phyloP scores from a whole-genome alignment of 1,140 invertebrate genomes.

The Trissolcus basalis region DNA sequence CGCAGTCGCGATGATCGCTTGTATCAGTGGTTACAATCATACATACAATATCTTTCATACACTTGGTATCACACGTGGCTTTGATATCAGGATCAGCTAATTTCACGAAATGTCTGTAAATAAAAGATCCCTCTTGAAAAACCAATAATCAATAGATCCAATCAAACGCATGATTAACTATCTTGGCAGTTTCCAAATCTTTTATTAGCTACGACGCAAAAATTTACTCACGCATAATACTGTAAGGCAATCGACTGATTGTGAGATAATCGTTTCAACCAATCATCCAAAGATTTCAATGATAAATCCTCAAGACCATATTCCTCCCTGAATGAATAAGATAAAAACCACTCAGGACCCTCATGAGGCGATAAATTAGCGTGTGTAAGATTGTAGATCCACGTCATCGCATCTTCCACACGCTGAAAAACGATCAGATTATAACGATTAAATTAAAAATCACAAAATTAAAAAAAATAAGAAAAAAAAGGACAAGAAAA shows the following conservation, averaged over 20 bases:
- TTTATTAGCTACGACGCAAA: background rate
- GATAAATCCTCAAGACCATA: constrained; percentile 76
- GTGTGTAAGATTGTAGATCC: constrained; percentile 85
- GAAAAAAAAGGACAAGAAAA: too few species aligned
- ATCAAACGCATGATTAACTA: background rate
- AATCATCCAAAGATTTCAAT: constrained; percentile 65
- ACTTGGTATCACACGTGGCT: constrained; percentile 76
- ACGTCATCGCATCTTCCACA: constrained; percentile 83
- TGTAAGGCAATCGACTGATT: constrained; percentile 65
- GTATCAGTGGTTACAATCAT: constrained; percentile 77
- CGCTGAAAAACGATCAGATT: constrained; percentile 69
- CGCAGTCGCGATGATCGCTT: constrained; percentile 77
- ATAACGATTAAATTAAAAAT: background rate
- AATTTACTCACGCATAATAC: constrained; percentile 68
- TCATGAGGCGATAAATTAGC: constrained; percentile 80
- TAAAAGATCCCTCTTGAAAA: background rate
- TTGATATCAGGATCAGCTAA: constrained; percentile 77
- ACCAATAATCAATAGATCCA: background rate
- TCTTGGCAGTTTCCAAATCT: background rate
- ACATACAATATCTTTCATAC: constrained; percentile 78
- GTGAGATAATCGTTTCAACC: constrained; percentile 62
- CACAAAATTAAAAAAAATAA: too few species aligned
- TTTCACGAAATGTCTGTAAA: constrained; percentile 74
- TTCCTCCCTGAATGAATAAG: constrained; percentile 82
- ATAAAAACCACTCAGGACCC: constrained; percentile 80